Conservation (phyloP, 2,888 invertebrate species). For the Oligia latruncula region DNA sequence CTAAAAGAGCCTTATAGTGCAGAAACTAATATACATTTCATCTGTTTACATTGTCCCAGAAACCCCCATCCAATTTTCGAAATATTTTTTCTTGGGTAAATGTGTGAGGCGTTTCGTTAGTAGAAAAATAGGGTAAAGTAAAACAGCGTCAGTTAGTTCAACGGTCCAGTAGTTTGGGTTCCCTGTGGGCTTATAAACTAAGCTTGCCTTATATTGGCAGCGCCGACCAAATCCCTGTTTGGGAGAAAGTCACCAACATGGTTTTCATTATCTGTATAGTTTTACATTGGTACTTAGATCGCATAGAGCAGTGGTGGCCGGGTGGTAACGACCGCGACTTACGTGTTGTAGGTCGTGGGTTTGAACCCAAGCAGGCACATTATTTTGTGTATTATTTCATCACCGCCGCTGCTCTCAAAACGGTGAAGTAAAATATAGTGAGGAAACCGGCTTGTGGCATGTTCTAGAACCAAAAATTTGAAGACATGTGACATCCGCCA, state of each 20-base stretch:
- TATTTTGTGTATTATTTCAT: neutral
- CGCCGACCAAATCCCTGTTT: conserved; percentile 41
- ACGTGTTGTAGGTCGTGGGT: too few relatives aligned
- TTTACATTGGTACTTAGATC: conserved; percentile 26
- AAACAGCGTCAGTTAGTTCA: conserved; percentile 56
- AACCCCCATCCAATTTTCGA: conserved; percentile 28
- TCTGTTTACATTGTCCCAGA: conserved; percentile 34
- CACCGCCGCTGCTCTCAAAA: neutral
- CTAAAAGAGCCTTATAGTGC: conserved; percentile 21
- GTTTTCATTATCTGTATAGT: conserved; percentile 54
- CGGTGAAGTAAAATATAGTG: neutral
- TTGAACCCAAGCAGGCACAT: too few relatives aligned
- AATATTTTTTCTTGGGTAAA: conserved; percentile 44
- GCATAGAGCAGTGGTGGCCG: neutral
- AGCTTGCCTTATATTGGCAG: conserved; percentile 61
- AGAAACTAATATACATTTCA: conserved; percentile 39
- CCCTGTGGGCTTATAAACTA: conserved; percentile 64
- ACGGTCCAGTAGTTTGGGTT: conserved; percentile 59
- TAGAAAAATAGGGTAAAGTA: conserved; percentile 34
- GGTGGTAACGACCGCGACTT: neutral
- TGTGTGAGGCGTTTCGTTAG: conserved; percentile 47
- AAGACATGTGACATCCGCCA: neutral
- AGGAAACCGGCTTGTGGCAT: neutral
- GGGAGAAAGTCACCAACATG: conserved; percentile 29
- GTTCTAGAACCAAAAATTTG: neutral